Percentiles rank a stretch among this genome's conserved stretches.
Evolutionary conservation across 2,797 vertebrate species (phyloP).

Genomic region (Centropyge bicolor): DNA sequence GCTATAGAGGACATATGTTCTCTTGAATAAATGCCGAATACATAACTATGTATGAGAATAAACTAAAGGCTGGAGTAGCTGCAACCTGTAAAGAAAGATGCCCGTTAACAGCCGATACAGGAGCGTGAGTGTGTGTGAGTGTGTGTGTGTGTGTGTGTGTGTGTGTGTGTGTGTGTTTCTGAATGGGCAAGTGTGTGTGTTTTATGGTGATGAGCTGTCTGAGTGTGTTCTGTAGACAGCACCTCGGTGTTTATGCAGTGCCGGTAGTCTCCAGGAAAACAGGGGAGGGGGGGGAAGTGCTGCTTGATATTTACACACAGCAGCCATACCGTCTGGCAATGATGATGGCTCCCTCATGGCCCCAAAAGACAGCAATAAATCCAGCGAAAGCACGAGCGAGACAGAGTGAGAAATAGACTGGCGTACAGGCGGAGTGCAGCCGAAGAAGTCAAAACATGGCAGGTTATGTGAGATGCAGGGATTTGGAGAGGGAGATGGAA

Average conservation of each 20-base stretch:
- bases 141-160: conserved; percentile 36
- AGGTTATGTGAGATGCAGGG: conserved; percentile 44
- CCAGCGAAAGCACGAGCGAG: conserved; percentile 38
- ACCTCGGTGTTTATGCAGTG: conserved; percentile 74
- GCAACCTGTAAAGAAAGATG: conserved; percentile 33
- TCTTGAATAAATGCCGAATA: conserved; percentile 33
- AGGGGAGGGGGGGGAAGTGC: conserved; percentile 44
- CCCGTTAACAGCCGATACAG: not conserved
- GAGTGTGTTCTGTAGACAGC: conserved; percentile 52
- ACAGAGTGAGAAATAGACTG: conserved; percentile 56
- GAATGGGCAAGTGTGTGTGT: conserved; percentile 27
- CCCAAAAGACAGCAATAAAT: conserved; percentile 76
- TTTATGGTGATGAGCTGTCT: conserved; percentile 70
- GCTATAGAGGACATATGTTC: conserved; percentile 14
- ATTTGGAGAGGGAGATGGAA: conserved; percentile 19
- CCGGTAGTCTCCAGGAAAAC: conserved; percentile 73
- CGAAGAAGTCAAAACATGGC: conserved; percentile 50
- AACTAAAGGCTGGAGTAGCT: conserved; percentile 31
- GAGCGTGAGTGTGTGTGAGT: conserved; percentile 2
- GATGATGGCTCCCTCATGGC: conserved; percentile 79
- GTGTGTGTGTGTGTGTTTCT: not conserved
- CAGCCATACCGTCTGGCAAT: conserved; percentile 72
- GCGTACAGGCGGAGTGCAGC: conserved; percentile 40
- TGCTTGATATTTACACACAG: conserved; percentile 83
- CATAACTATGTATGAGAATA: conserved; percentile 30